Conservation (phyloP, 2,888 invertebrate genomes). For the Exephanes ischioxanthus region DNA sequence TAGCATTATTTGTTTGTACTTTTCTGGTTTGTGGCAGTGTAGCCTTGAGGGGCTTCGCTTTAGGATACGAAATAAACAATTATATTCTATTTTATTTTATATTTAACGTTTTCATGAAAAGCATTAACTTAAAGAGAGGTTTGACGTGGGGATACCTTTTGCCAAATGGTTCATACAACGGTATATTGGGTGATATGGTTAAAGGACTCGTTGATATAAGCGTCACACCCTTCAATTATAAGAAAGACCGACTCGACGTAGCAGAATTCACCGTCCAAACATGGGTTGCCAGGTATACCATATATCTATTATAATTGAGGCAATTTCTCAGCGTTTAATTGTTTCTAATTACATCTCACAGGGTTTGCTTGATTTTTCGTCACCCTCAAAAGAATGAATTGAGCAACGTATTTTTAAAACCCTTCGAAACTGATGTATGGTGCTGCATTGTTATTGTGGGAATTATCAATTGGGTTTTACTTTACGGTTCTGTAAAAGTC, state of each 20-base stretch:
- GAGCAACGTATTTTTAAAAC: conserved; percentile 88
- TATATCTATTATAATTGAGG: background rate
- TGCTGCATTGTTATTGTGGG: conserved; percentile 85
- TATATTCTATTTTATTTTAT: background rate
- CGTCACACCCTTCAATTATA: conserved; percentile 89
- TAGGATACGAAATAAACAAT: too few relatives aligned
- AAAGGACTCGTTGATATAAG: conserved; percentile 87
- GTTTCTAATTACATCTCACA: background rate
- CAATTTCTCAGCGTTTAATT: background rate
- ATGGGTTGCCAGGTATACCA: conserved; percentile 87
- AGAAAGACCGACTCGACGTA: conserved; percentile 87
- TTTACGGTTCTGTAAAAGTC: conserved; percentile 72
- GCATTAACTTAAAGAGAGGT: conserved; percentile 74
- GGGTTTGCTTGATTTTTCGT: conserved; percentile 40
- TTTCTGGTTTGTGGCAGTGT: too few relatives aligned
- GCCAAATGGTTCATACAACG: conserved; percentile 77
- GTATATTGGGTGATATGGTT: conserved; percentile 78
- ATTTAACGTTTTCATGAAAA: conserved; percentile 52
- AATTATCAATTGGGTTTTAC: conserved; percentile 72
- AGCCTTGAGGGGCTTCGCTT: too few relatives aligned
- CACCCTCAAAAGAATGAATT: conserved; percentile 88
- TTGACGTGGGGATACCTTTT: conserved; percentile 78
- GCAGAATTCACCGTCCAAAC: conserved; percentile 88
- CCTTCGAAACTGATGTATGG: conserved; percentile 87
- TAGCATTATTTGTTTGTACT: too few relatives aligned